Evolutionary conservation across 1,140 invertebrate species (phyloP).

Genomic region (Trachymyrmex cornetzi): DNA sequence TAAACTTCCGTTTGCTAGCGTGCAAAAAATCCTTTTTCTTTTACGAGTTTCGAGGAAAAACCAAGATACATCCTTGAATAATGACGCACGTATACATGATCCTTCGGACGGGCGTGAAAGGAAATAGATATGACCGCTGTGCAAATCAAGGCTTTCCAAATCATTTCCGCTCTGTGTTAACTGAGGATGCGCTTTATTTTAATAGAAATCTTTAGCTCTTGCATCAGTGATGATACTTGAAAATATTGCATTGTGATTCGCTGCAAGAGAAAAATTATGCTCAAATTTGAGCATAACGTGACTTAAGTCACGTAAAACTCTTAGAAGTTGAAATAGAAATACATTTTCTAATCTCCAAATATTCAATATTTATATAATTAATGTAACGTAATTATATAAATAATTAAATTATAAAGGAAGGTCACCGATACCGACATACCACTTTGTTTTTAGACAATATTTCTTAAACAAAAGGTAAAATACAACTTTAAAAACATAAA

Average conservation of each 20-base stretch:
- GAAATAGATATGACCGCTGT: slow-evolving; percentile 42
- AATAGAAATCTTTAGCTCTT: slow-evolving; percentile 2
- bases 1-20: neutral
- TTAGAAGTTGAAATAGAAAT: neutral
- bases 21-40: neutral
- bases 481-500: no score
- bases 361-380: neutral
- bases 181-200: neutral
- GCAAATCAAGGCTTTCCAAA: slow-evolving; percentile 16
- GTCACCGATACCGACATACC: no score
- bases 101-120: slow-evolving; percentile 14
- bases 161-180: slow-evolving; percentile 35
- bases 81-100: slow-evolving; percentile 9
- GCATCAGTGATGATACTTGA: neutral
- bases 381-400: neutral
- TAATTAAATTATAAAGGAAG: neutral
- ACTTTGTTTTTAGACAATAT: no score
- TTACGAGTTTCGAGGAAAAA: neutral
- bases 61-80: neutral
- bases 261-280: slow-evolving; percentile 30
- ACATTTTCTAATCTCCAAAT: neutral
- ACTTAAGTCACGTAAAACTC: slow-evolving; percentile 21
- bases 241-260: neutral
- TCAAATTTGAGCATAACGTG: no score
- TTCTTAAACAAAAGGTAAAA: no score